Evolutionary conservation across 1,140 invertebrate species (phyloP).

Genomic region (Melanaphis sacchari): DNA sequence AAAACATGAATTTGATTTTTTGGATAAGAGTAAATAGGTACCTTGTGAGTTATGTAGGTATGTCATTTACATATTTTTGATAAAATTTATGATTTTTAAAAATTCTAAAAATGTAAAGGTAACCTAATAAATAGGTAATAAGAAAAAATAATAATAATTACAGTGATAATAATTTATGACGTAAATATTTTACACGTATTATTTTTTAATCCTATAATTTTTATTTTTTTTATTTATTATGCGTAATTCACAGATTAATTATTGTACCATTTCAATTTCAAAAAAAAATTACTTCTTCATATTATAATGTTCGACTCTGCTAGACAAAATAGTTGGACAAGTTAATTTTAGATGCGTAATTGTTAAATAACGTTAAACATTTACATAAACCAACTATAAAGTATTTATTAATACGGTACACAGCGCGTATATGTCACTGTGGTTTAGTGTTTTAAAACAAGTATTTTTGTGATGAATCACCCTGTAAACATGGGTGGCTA

Average conservation of each 20-base stretch:
- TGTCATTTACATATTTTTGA: too few species aligned
- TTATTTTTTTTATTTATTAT: background rate
- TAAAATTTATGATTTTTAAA: too few species aligned
- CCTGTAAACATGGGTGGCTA: background rate
- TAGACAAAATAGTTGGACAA: background rate
- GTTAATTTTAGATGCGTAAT: background rate
- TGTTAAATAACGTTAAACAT: background rate
- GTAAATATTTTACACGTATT: background rate
- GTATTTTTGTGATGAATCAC: background rate
- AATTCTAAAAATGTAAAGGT: background rate
- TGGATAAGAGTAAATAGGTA: background rate
- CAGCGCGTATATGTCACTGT: background rate
- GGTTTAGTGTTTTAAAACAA: background rate
- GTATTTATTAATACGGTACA: background rate
- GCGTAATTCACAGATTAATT: background rate
- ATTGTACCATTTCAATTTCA: background rate
- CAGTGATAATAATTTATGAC: background rate
- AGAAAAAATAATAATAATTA: background rate
- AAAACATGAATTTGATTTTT: background rate
- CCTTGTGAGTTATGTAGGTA: too few species aligned
- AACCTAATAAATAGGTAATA: background rate
- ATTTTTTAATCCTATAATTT: background rate
- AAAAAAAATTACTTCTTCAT: background rate
- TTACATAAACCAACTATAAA: background rate
- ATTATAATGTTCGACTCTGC: background rate